phyloP scores from a whole-genome alignment of 2,888 invertebrate species.

The Pocota personata region DNA sequence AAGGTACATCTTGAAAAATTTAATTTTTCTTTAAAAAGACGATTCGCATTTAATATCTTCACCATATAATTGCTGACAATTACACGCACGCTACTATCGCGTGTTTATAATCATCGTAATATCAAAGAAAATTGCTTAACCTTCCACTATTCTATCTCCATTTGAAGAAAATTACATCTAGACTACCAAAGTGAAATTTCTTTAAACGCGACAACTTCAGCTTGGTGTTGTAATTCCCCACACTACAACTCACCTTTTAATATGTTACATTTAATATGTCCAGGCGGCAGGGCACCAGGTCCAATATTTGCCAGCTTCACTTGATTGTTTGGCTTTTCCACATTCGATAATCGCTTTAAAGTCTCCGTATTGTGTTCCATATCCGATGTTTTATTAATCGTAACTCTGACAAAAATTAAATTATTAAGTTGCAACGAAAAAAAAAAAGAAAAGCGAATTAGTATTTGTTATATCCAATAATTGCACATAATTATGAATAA shows the following conservation, averaged over 20 bases:
- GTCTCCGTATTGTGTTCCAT: constrained; percentile 86
- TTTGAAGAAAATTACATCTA: neutral
- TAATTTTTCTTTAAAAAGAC: neutral
- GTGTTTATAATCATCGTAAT: neutral
- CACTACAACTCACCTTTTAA: constrained; percentile 88
- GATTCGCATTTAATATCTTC: neutral
- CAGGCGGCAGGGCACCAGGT: constrained; percentile 90
- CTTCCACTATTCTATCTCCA: neutral
- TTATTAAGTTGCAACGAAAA: constrained; percentile 9
- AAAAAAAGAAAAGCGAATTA: constrained; percentile 17
- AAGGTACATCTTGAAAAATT: neutral
- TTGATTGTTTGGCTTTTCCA: constrained; percentile 89
- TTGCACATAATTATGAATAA: constrained; percentile 28
- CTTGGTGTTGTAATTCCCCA: neutral
- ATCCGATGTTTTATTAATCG: constrained; percentile 82
- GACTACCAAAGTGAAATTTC: neutral
- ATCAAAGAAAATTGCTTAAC: neutral
- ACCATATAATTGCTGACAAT: neutral
- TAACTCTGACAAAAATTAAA: constrained; percentile 78
- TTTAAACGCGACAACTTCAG: neutral
- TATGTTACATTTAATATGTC: constrained; percentile 97
- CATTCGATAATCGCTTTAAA: constrained; percentile 86
- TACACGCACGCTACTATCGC: constrained; percentile 8
- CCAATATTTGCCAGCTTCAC: constrained; percentile 86
- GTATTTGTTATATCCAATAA: constrained; percentile 12